A percentile compares a stretch with the other conserved stretches of the same genome.
Evolutionary conservation across 1,140 invertebrate genomes (phyloP).

Genomic region (Drosophila rufa): DNA sequence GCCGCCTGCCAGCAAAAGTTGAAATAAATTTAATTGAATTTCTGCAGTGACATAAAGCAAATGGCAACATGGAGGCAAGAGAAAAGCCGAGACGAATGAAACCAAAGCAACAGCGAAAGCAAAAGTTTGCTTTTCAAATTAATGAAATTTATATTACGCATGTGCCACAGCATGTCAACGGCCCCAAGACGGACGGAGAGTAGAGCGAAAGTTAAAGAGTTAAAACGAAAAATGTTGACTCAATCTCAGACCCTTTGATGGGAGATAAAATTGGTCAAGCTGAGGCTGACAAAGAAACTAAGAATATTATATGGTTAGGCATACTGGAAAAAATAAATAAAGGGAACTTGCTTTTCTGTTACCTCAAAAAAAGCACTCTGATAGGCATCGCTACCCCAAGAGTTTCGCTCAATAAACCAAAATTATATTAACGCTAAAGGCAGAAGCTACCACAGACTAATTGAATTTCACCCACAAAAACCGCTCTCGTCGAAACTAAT

Average conservation of each 20-base stretch:
- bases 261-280: neutral
- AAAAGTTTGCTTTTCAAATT: conserved; percentile 66
- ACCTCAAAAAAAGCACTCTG: too few species aligned
- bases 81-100: conserved; percentile 16
- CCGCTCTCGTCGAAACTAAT: conserved; percentile 61
- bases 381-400: neutral
- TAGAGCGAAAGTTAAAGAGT: conserved; percentile 3
- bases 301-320: neutral
- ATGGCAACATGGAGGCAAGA: conserved; percentile 26
- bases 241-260: neutral
- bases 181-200: conserved; percentile 7
- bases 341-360: neutral
- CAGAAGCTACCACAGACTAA: conserved; percentile 33
- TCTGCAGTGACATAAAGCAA: conserved; percentile 64
- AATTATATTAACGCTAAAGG: conserved; percentile 31
- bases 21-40: conserved; percentile 81
- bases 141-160: conserved; percentile 72
- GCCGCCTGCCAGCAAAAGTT: conserved; percentile 64
- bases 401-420: neutral
- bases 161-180: conserved; percentile 42
- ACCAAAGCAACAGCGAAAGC: conserved; percentile 29
- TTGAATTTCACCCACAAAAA: conserved; percentile 38
- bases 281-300: too few species aligned
- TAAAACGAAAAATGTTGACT: conserved; percentile 3
- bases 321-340: too few species aligned